These are phyloP conservation scores for Notarius lentiginosus DNA, from an alignment of 2,113 vertebrate genomes.

Conservation along the genomic window DNA sequence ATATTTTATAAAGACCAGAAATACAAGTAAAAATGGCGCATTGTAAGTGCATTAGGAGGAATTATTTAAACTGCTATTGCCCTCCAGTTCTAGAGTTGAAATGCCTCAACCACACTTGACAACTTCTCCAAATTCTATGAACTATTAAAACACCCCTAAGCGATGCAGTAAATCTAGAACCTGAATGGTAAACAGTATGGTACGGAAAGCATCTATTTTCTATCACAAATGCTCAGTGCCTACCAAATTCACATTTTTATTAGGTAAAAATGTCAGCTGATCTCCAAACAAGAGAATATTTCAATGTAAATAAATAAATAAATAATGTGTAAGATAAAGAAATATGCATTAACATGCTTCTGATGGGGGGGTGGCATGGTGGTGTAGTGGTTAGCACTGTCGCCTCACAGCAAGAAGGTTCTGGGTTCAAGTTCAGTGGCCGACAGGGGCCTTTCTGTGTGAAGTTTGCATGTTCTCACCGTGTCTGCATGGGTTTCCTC, in stretches of 20 bases:
- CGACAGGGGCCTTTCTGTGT: no score
- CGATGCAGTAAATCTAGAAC: neutral
- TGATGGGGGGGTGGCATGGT: neutral
- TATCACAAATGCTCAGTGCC: neutral
- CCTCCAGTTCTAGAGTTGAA: neutral
- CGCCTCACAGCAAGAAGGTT: no score
- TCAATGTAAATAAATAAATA: neutral
- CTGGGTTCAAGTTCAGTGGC: no score
- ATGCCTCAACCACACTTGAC: neutral
- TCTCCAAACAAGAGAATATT: neutral
- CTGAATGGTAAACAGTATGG: neutral
- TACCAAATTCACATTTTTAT: neutral
- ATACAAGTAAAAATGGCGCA: neutral
- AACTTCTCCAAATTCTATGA: slow-evolving; percentile 4
- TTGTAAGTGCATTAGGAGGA: neutral
- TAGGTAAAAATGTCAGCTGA: neutral
- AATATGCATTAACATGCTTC: neutral
- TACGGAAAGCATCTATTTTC: neutral
- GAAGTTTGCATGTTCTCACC: no score
- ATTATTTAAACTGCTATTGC: neutral
- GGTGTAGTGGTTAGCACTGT: no score
- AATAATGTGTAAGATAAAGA: neutral
- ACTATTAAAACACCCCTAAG: neutral
- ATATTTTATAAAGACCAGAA: neutral
- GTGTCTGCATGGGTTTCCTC: no score